Evolutionary conservation across 2,888 invertebrate genomes (phyloP).

Genomic region (Notodonta dromedarius): DNA sequence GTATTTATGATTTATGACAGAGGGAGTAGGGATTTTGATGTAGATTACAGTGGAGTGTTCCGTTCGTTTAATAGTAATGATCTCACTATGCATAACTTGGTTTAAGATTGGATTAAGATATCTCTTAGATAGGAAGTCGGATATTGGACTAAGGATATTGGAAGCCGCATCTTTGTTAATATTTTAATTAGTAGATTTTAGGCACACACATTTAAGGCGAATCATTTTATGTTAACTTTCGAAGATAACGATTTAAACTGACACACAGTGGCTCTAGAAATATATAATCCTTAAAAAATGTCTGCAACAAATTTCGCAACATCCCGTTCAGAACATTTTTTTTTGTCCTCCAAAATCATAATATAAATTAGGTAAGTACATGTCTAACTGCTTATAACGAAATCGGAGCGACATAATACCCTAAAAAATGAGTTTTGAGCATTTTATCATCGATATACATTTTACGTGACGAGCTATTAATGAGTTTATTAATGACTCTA

Average conservation of each 20-base stretch:
- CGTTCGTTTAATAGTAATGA: constrained; percentile 43
- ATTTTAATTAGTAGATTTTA: neutral
- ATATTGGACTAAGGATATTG: neutral
- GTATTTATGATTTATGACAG: constrained; percentile 74
- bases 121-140: constrained; percentile 1
- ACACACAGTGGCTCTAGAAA: too few species aligned
- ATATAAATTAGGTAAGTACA: neutral
- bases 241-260: too few species aligned
- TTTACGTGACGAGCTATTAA: neutral
- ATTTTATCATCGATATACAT: neutral
- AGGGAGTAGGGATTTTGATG: constrained; percentile 42
- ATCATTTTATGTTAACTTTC: too few species aligned
- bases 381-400: neutral
- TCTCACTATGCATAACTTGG: constrained; percentile 18
- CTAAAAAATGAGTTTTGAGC: neutral
- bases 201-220: too few species aligned
- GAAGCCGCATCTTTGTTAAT: neutral
- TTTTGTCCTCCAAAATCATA: neutral
- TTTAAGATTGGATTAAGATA: constrained; percentile 13
- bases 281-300: too few species aligned
- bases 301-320: too few species aligned
- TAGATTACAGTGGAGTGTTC: constrained; percentile 45
- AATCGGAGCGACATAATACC: neutral
- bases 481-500: constrained; percentile 1
- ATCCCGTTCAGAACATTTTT: neutral